These are phyloP conservation scores for Tenthredo amoena DNA, from an alignment of 2,888 invertebrate species.

Conservation along the genomic window DNA sequence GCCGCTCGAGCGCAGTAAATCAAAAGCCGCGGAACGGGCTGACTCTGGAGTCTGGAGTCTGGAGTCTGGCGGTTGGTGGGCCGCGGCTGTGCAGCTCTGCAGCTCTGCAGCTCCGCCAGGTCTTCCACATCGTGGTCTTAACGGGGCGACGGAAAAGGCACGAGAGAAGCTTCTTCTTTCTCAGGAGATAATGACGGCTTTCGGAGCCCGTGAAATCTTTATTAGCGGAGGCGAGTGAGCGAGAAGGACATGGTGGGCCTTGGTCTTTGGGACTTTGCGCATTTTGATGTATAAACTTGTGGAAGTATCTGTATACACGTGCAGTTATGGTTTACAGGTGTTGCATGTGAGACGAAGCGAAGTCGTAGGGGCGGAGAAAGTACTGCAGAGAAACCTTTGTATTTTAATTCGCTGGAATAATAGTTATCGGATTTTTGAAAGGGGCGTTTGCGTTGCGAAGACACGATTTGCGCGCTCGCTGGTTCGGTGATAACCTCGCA, in stretches of 20 bases:
- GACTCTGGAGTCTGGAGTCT: constrained; percentile 34
- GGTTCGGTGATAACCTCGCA: constrained; percentile 14
- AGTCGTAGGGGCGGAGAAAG: constrained; percentile 21
- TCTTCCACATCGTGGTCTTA: neutral
- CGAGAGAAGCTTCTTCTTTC: constrained; percentile 25
- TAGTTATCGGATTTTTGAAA: constrained; percentile 6
- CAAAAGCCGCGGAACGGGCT: constrained; percentile 58
- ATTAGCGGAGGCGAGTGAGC: constrained; percentile 49
- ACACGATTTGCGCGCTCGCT: neutral
- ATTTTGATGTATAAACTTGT: constrained; percentile 1
- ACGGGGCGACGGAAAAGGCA: constrained; percentile 29
- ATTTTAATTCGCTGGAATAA: constrained; percentile 46
- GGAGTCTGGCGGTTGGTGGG: constrained; percentile 29
- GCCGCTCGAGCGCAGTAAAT: constrained; percentile 61
- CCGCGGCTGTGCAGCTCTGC: constrained; percentile 2
- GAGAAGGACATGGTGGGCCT: constrained; percentile 11
- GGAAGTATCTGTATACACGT: neutral
- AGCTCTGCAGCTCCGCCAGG: constrained; percentile 21
- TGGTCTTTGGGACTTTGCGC: constrained; percentile 30
- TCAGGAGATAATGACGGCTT: constrained; percentile 51
- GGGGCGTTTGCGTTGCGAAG: constrained; percentile 25
- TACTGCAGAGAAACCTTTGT: constrained; percentile 27
- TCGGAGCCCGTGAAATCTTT: constrained; percentile 53
- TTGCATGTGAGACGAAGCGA: constrained; percentile 9
- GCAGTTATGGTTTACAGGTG: neutral